These are phyloP conservation scores for Norana najaformis DNA, from an alignment of 2,888 invertebrate species.

Conservation along the genomic window DNA sequence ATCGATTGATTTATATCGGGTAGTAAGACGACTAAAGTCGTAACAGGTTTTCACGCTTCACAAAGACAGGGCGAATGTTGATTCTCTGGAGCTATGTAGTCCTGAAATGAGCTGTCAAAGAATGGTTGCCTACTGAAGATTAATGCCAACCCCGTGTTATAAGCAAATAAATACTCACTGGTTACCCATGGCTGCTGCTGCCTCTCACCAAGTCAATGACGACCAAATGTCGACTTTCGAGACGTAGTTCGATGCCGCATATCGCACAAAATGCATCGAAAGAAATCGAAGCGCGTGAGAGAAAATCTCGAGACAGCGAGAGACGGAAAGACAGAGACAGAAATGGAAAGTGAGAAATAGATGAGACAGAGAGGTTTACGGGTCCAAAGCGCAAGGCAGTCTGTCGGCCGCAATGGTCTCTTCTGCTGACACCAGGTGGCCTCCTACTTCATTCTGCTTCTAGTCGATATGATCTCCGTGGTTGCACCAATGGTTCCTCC, in stretches of 20 bases:
- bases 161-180: neutral
- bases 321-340: neutral
- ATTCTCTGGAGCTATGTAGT: neutral
- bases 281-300: neutral
- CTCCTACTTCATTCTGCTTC: conserved; percentile 4
- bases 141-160: neutral
- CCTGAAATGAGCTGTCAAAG: neutral
- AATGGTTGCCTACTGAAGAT: neutral
- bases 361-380: neutral
- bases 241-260: neutral
- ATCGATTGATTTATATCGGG: too few species aligned
- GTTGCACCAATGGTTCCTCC: neutral
- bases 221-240: neutral
- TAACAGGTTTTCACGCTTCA: too few species aligned
- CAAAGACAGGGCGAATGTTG: too few species aligned
- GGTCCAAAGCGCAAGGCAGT: neutral
- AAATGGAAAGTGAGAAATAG: neutral
- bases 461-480: neutral
- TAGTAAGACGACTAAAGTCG: too few species aligned
- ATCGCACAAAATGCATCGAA: neutral
- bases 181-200: conserved; percentile 2
- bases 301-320: neutral
- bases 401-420: neutral
- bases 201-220: neutral
- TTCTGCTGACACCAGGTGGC: neutral